Percentiles rank a stretch among this genome's conserved stretches.
These are phyloP conservation scores for Leucosticte australis DNA, from an alignment of 2,113 vertebrate genomes.

Conservation along the genomic window DNA sequence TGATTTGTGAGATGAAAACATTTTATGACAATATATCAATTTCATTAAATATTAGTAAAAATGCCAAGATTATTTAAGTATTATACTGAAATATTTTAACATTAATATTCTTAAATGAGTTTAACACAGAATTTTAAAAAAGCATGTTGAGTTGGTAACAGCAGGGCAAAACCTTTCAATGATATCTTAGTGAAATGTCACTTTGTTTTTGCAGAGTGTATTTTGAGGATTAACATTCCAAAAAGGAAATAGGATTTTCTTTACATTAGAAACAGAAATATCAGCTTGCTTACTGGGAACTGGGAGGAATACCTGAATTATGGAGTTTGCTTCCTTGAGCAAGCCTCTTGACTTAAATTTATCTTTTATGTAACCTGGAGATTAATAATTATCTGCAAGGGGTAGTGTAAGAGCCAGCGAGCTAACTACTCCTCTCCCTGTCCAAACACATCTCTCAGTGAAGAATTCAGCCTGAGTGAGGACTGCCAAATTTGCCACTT, in stretches of 20 bases:
- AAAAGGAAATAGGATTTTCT: not conserved
- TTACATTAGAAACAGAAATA: not conserved
- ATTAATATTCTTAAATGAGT: not conserved
- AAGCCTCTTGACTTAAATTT: not conserved
- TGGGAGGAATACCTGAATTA: not conserved
- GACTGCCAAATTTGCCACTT: slow-evolving; percentile 21
- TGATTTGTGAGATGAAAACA: not conserved
- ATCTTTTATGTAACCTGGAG: not conserved
- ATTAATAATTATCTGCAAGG: slow-evolving; percentile 4
- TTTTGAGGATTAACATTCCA: slow-evolving; percentile 19
- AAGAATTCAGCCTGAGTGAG: slow-evolving; percentile 39
- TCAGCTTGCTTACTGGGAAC: not conserved
- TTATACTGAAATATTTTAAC: not conserved
- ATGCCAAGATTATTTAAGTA: not conserved
- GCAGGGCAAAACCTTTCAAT: not conserved
- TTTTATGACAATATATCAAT: not conserved
- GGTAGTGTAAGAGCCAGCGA: not conserved
- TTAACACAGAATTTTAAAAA: not conserved
- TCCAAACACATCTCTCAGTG: not conserved
- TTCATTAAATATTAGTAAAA: slow-evolving; percentile 12
- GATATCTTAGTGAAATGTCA: not conserved
- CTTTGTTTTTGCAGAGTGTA: not conserved
- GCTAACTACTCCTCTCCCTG: not conserved
- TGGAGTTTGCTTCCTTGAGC: not conserved
- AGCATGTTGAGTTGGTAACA: not conserved